phyloP scores from a whole-genome alignment of 92 coral and sea anemone genomes.

The Epizoanthus rinbou region DNA sequence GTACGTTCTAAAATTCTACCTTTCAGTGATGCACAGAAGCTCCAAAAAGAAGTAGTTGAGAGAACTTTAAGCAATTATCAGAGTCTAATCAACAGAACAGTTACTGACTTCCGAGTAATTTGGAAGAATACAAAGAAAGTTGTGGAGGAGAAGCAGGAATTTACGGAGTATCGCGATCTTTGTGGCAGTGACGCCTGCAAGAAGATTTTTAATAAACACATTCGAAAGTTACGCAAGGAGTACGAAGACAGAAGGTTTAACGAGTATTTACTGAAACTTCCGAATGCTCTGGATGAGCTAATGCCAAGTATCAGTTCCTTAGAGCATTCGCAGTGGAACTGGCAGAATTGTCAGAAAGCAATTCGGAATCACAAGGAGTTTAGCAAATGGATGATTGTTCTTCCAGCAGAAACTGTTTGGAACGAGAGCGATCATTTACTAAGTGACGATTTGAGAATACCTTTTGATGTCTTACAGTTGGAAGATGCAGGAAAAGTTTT shows the following conservation, averaged over 20 bases:
- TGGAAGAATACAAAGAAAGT: slow-evolving; percentile 95
- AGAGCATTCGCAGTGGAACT: slow-evolving; percentile 85
- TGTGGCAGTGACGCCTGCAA: slow-evolving; percentile 93
- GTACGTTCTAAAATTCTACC: slow-evolving; percentile 92
- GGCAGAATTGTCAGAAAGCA: slow-evolving; percentile 85
- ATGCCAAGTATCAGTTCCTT: slow-evolving; percentile 78
- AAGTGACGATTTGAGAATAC: slow-evolving; percentile 80
- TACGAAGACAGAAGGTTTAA: slow-evolving; percentile 83
- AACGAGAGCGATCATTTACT: slow-evolving; percentile 93
- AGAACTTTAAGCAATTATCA: slow-evolving; percentile 85
- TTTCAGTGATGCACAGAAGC: slow-evolving; percentile 84
- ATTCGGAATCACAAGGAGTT: slow-evolving; percentile 86
- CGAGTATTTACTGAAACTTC: slow-evolving; percentile 86
- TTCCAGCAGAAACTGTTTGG: slow-evolving; percentile 84
- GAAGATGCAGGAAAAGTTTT: slow-evolving; percentile 80
- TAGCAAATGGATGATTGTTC: slow-evolving; percentile 76
- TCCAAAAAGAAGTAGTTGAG: slow-evolving; percentile 76
- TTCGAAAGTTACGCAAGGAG: slow-evolving; percentile 86
- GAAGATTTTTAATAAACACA: slow-evolving; percentile 89
- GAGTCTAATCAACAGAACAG: slow-evolving; percentile 80
- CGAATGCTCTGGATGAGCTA: slow-evolving; percentile 91
- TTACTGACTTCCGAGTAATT: slow-evolving; percentile 81
- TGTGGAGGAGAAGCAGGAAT: slow-evolving; percentile 81
- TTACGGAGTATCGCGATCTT: slow-evolving; percentile 73
- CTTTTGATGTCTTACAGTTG: slow-evolving; percentile 76